These are phyloP conservation scores for Hydropsyche tenuis DNA, from an alignment of 1,140 invertebrate genomes.

Conservation along the genomic window DNA sequence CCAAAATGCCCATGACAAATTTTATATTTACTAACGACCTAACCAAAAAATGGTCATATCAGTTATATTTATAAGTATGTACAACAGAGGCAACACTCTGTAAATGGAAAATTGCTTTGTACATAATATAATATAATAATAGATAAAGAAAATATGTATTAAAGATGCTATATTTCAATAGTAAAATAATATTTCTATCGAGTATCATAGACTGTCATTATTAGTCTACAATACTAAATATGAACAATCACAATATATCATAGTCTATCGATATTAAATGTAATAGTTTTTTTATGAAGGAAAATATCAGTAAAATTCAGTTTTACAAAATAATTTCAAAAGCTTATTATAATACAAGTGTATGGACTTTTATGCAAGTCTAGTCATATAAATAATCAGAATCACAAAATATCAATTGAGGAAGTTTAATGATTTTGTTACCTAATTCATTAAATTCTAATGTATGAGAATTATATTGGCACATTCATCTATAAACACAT, in stretches of 20 bases:
- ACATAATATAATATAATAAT: conserved; percentile 21
- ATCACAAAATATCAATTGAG: too few relatives aligned
- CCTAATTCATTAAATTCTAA: too few relatives aligned
- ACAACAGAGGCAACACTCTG: background rate
- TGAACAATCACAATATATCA: background rate
- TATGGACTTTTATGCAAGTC: too few relatives aligned
- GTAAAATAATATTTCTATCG: conserved; percentile 6
- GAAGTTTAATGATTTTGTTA: too few relatives aligned
- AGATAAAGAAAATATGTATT: background rate
- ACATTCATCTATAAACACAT: too few relatives aligned
- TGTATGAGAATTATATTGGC: too few relatives aligned
- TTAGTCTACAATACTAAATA: background rate
- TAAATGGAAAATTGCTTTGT: conserved; percentile 20
- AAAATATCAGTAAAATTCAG: background rate
- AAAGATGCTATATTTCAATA: background rate
- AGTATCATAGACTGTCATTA: background rate
- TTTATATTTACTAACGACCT: conserved; percentile 9
- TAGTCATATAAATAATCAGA: too few relatives aligned
- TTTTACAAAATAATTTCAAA: too few relatives aligned
- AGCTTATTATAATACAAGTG: too few relatives aligned
- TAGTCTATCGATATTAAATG: background rate
- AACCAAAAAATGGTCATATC: conserved; percentile 3
- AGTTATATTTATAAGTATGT: conserved; percentile 12
- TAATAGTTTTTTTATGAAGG: background rate
- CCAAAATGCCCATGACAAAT: conserved; percentile 47